Evolutionary conservation across 2,797 vertebrate species (phyloP), one percentile per base, ranked within the genome.

Genomic region (Rhinichthys osculus): DNA sequence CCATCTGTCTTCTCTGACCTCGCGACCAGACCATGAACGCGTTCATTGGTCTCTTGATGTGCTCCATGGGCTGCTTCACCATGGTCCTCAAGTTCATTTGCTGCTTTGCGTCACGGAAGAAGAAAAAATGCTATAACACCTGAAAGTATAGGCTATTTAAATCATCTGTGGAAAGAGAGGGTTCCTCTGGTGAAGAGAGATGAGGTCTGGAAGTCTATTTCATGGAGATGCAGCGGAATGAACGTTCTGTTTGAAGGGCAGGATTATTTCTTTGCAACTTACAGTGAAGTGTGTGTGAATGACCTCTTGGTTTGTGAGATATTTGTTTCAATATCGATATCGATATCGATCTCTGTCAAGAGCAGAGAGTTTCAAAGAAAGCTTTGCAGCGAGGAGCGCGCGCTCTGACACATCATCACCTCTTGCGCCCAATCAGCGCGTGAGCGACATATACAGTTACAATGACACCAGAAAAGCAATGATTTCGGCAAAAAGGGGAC

Each of bases 21-120:
- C 97, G 95, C 89, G 98, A 99, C 98, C 98, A 99, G 82, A 99
- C 98, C 98, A 99, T 99, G 94, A 99, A 99, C 4, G 98, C 98
- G 87, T 99, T 99, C 98, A 99, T 99, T 89, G 98, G 98, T 92
- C 98, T 95, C 93, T 99, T 99, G 82, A 99, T 94, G 89, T 95
- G 95, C 88, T 94, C 94, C 89, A 91, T 88, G 90, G 93, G 91
- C 91, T 80, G 77, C 69, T 95, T 95, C 59, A 90, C 91, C 95
- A 94, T 95, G 44, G 38, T 85, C 54, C 21, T 70, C 17, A 85
- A 82, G 70, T 44, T 38, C 21, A 84, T 78, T 70, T 69, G 50
- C 42, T 77, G 72, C 30, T 70, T 59, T 66, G 82, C 47, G 66
- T 86, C 72, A 78, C 79, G 16, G 27, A 52, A 19, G n/a, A 10